Evolutionary conservation across 2,888 invertebrate genomes (phyloP), one percentile per base, ranked within the genome.

Genomic region (Idaea aversata): DNA sequence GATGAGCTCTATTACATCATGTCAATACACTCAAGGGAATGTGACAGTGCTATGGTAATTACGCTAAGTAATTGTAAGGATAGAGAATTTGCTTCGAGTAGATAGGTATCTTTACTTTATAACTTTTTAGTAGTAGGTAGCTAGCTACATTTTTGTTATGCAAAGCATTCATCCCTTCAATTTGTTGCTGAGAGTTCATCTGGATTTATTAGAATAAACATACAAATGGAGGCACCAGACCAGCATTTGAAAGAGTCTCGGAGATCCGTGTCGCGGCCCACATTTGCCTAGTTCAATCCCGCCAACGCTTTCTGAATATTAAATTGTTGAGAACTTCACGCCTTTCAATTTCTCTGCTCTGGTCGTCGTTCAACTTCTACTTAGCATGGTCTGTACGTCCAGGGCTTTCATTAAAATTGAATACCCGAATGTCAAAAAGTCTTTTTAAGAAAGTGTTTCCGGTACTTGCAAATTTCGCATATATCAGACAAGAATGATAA

Each of bases 211-310:
- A 73, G 68, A 77, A 77, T 77, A 78, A 73, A 68, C 71, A 66
- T 71, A 75, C 73, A 75, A 77, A 77, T 73, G 75, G 76, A 75
- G 67, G 72, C 73, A 69, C 73, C 70, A 70, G 79, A 75, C 75
- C 38, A 63, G 57, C 61, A 64, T 65, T 47, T 74, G 77, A 78
- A 78, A 82, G 80, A 78, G 76, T 76, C 76, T 80, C 70, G 66
- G 76, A 85, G 85, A 85, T 88, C 88, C 88, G 88, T 87, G 88
- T 86, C 85, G 81, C 82, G 84, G 81, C 85, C 86, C 82, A 90
- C 89, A 88, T 90, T 84, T 83, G 76, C 82, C 84, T 82, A 85
- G 87, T 79, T 85, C 81, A 85, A 88, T 85, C 84, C 83, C 83
- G 77, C 82, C 75, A 81, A 88, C 88, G 86, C 86, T 82, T 80